Evolutionary conservation across 2,113 vertebrate species (phyloP).

Genomic region (Rhipidura dahli): DNA sequence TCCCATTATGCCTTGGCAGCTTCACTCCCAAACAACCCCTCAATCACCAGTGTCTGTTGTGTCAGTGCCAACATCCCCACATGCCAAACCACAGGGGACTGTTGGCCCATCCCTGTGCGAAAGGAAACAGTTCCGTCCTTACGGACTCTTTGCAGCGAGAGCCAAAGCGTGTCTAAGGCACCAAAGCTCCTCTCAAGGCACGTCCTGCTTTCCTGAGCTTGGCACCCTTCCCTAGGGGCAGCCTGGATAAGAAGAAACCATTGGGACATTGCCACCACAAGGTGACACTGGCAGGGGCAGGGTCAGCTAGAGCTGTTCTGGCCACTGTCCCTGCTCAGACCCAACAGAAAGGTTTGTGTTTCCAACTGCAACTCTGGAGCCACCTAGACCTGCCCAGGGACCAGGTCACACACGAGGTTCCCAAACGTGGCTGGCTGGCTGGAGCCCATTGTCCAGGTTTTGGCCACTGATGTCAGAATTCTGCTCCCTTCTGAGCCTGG

Average conservation of each 20-base stretch:
- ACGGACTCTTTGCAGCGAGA: background rate
- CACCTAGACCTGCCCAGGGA: background rate
- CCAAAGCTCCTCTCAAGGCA: background rate
- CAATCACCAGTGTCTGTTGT: background rate
- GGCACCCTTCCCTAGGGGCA: background rate
- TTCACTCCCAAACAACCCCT: background rate
- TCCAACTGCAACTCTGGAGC: background rate
- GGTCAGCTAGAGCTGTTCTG: background rate
- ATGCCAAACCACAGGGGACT: slow-evolving; percentile 33
- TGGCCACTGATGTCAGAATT: background rate
- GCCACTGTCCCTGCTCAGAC: background rate
- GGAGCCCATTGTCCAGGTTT: background rate
- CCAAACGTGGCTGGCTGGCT: background rate
- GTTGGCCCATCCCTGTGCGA: slow-evolving; percentile 1
- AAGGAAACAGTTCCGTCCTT: background rate
- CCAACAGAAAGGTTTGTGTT: background rate
- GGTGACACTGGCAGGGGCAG: background rate
- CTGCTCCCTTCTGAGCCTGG: background rate
- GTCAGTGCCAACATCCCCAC: background rate
- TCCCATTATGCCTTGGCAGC: background rate
- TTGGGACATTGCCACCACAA: background rate
- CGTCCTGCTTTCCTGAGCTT: background rate
- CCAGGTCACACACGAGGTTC: background rate
- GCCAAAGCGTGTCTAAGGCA: background rate
- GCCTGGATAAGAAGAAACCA: background rate